Evolutionary conservation across 2,113 vertebrate genomes (phyloP).

Genomic region (Colinus virginianus): DNA sequence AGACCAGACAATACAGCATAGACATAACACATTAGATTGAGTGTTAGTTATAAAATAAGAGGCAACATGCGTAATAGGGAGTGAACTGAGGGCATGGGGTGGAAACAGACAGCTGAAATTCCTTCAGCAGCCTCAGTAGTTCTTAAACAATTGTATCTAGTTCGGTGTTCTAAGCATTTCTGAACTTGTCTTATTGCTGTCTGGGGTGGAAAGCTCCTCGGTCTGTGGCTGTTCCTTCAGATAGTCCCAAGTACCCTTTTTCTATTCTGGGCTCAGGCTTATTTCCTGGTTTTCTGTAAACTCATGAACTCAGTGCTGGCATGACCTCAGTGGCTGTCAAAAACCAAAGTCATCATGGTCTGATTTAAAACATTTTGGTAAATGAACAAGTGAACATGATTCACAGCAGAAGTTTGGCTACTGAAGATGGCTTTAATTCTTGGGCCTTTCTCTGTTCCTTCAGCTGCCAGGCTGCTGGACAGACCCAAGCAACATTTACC

Average conservation of each 20-base stretch:
- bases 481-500: background rate
- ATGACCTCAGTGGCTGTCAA: background rate
- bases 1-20: constrained; percentile 31
- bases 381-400: background rate
- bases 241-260: background rate
- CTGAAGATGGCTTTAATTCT: background rate
- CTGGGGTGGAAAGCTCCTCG: background rate
- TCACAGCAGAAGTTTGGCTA: background rate
- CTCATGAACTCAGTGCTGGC: background rate
- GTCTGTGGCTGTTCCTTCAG: background rate
- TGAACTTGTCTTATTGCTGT: background rate
- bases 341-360: background rate
- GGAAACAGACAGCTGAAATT: background rate
- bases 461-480: constrained; percentile 12
- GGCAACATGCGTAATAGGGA: background rate
- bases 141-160: constrained; percentile 13
- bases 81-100: background rate
- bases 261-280: background rate
- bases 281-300: background rate
- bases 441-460: background rate
- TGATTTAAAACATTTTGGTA: background rate
- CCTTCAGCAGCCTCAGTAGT: background rate
- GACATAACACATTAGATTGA: constrained; percentile 6
- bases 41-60: constrained; percentile 6
- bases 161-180: background rate